These are phyloP conservation scores for Heliocidaris erythrogramma DNA, from an alignment of 35 echinoderm and acorn worm genomes.

Conservation along the genomic window DNA sequence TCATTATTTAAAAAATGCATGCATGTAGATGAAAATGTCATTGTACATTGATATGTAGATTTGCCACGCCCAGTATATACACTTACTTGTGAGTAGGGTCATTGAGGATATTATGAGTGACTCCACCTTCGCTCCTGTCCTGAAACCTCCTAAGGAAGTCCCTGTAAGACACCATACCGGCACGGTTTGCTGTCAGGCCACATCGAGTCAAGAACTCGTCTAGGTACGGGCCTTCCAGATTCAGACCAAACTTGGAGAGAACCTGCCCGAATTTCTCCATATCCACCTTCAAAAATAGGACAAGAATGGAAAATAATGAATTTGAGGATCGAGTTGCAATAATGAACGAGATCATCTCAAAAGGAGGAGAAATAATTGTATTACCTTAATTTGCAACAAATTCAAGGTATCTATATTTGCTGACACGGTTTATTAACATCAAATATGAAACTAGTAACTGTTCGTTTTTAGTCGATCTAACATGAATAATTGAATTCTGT, in stretches of 20 bases:
- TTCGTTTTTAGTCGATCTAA: too few relatives aligned
- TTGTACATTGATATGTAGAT: too few relatives aligned
- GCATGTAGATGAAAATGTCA: too few relatives aligned
- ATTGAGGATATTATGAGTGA: slow-evolving; percentile 83
- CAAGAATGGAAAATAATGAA: background rate
- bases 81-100: slow-evolving; percentile 87
- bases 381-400: too few relatives aligned
- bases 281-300: slow-evolving; percentile 62
- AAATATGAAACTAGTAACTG: too few relatives aligned
- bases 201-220: slow-evolving; percentile 83
- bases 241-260: slow-evolving; percentile 85
- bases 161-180: slow-evolving; percentile 75
- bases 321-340: background rate
- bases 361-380: too few relatives aligned
- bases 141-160: slow-evolving; percentile 93
- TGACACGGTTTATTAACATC: too few relatives aligned
- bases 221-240: slow-evolving; percentile 72
- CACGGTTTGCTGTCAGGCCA: slow-evolving; percentile 57
- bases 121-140: slow-evolving; percentile 83
- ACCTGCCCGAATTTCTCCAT: slow-evolving; percentile 69
- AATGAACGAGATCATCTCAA: background rate
- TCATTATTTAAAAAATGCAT: too few relatives aligned
- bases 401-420: too few relatives aligned
- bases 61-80: too few relatives aligned
- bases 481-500: too few relatives aligned